Evolutionary conservation across 1,140 invertebrate species (phyloP), one percentile per base, ranked within the genome.

Genomic region (Conopomorpha cramerella): DNA sequence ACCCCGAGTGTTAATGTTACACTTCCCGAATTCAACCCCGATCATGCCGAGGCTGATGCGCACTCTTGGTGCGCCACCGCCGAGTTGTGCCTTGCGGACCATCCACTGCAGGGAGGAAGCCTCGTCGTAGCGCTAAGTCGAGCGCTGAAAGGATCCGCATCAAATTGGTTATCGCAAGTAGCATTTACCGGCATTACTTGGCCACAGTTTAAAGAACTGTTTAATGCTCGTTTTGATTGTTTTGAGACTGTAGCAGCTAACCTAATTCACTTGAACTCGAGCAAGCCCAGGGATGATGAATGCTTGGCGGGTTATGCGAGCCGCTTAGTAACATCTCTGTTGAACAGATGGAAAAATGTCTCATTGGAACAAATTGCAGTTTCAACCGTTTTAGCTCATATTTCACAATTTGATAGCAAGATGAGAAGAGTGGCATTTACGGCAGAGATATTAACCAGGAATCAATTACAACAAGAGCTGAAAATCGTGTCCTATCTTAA

Each of bases 401-500:
- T 36, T n/a, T 8, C 25, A n/a, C 34, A 17, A 12, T 28, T 36
- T 16, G 34, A 36, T 2, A 23, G 11, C 14, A 23, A 26, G n/a
- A 6, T 28, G n/a, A 23, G 28, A 12, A 23, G 34, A 16, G 3
- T 28, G 6, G 13, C 26, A 2, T 36, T 36, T 16, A 28, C 34
- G 12, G 3, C 23, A 2, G 26, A 36, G 1, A 28, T 36, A 3
- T 27, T 13, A 13, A 28, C 34, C n/a, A 11, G 34, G 10, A 28
- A n/a, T 17, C 12, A 36, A 15, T 4, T 38, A 3, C 41, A 48
- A 37, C 31, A 44, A 36, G 45, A 43, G 17, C 26, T 44, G 1
- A 30, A 40, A 16, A 35, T 41, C 7, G 13, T 36, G 8, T 15
- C 34, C 12, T 36, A 18, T n/a, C 16, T 16, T 4, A 27, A 36